Base-by-base conservation (phyloP, 2,113 vertebrate genomes). In the Gobius niger region DNA sequence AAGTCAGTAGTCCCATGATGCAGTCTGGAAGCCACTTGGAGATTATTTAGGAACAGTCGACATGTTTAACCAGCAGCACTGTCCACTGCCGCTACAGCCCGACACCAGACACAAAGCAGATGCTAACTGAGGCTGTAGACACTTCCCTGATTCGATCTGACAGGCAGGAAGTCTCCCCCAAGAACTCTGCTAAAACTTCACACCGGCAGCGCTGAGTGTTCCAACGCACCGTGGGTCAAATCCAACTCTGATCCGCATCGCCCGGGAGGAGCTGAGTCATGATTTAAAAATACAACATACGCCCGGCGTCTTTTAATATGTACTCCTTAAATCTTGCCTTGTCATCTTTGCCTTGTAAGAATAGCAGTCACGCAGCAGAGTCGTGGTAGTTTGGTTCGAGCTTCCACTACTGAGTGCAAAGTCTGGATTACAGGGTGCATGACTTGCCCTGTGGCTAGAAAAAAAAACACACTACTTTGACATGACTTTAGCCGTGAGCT, bases 41-140 rank as follows among this genome's bases (percentile, higher is more conserved):
- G 67, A 75, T 63, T 63, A 46, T 34, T 44, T 65, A 19, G 70
- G 57, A 59, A 69, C 63, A 54, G 68, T 75, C 46, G 78, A 70
- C 78, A 47, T 2, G 80, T 60, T 65, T 47, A 41, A 69, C 64
- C 70, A 68, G 57, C 65, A 65, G 66, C 66, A 63, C 65, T 67
- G 67, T 19, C 53, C 53, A 34, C 24, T 51, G 11, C 34, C 60
- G 67, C 50, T 56, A 72, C 9, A 49, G 65, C 62, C 76, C 44
- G 62, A 72, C 57, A 62, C 52, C 51, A 67, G 82, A 90, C 82
- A 81, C 69, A 79, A 76, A 85, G 72, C 87, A 87, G 82, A 76
- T 12, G 49, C 65, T 66, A 77, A 59, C 73, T 84, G 62, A 46
- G 44, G 64, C 70, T 57, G 65, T 60, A 56, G 68, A 63, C 70